Percentiles rank a stretch among this genome's conserved stretches.
These are phyloP conservation scores for Drosophila subobscura DNA, from an alignment of 1,140 invertebrate genomes.

Conservation along the genomic window DNA sequence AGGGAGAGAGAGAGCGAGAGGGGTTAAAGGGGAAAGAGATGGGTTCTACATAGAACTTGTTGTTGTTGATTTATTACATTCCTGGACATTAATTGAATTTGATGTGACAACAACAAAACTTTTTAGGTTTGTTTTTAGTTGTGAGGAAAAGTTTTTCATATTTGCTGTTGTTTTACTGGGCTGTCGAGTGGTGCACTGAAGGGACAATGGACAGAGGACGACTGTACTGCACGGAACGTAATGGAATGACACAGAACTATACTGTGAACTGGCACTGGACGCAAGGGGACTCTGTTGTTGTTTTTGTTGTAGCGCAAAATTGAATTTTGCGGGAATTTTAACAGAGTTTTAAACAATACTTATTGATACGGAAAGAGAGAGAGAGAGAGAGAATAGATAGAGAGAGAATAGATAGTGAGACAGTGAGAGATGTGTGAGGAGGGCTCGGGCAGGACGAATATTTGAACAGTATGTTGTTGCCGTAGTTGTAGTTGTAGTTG, in stretches of 20 bases:
- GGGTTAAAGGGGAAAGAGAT: constrained; percentile 18
- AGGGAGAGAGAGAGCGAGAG: constrained; percentile 23
- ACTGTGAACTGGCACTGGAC: constrained; percentile 21
- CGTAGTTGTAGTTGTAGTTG: constrained; percentile 18
- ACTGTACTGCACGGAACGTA: constrained; percentile 19
- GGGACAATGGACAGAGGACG: constrained; percentile 1
- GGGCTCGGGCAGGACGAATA: constrained; percentile 78
- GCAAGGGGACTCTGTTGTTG: constrained; percentile 18
- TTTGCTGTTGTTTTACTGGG: constrained; percentile 47
- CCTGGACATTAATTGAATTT: constrained; percentile 75
- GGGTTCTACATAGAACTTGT: constrained; percentile 50
- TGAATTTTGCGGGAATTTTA: constrained; percentile 48
- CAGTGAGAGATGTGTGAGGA: constrained; percentile 73
- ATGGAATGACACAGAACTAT: constrained; percentile 23
- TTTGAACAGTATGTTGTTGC: constrained; percentile 62
- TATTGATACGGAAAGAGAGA: constrained; percentile 49
- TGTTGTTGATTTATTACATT: constrained; percentile 73
- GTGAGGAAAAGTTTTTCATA: constrained; percentile 50
- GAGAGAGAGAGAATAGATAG: constrained; percentile 37
- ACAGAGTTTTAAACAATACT: constrained; percentile 51
- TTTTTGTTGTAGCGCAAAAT: constrained; percentile 45
- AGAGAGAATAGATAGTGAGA: constrained; percentile 28
- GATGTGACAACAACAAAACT: constrained; percentile 70
- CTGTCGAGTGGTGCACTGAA: constrained; percentile 50
- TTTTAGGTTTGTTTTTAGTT: constrained; percentile 43